A percentile compares a stretch with the other conserved stretches of the same genome.
Evolutionary conservation across 2,113 vertebrate genomes (phyloP).

Genomic region (Polypterus senegalus): DNA sequence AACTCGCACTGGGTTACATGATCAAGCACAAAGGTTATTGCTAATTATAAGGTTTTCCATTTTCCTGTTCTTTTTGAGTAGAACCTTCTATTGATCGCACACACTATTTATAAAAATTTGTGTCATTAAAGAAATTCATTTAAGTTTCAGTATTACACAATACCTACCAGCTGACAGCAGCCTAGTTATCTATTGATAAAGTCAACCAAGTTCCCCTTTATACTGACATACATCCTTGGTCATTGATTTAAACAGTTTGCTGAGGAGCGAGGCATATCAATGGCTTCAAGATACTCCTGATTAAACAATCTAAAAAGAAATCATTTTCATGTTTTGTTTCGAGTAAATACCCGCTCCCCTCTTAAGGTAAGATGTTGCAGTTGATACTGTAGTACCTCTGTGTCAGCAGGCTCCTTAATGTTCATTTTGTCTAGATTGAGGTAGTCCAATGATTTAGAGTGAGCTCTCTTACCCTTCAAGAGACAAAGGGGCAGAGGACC

Average conservation of each 20-base stretch:
- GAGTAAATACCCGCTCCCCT: slow-evolving; percentile 73
- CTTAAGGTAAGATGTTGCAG: slow-evolving; percentile 86
- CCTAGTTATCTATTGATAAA: slow-evolving; percentile 22
- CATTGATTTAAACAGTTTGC: slow-evolving; percentile 23
- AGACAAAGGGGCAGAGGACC: slow-evolving; percentile 77
- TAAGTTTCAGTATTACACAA: slow-evolving; percentile 3
- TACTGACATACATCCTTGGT: slow-evolving; percentile 13
- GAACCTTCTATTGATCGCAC: slow-evolving; percentile 12
- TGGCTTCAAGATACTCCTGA: slow-evolving; percentile 18
- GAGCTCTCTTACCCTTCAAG: slow-evolving; percentile 75
- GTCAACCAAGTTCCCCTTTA: slow-evolving; percentile 23
- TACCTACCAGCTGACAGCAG: slow-evolving; percentile 1
- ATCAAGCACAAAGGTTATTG: slow-evolving; percentile 39
- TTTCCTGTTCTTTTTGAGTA: slow-evolving; percentile 19
- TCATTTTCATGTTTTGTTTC: slow-evolving; percentile 72
- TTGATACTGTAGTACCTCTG: slow-evolving; percentile 84
- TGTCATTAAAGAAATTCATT: slow-evolving; percentile 20
- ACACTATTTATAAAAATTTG: slow-evolving; percentile 18
- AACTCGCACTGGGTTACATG: slow-evolving; percentile 14
- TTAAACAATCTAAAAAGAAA: background rate
- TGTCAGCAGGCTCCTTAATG: slow-evolving; percentile 82
- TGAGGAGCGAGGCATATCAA: slow-evolving; percentile 21
- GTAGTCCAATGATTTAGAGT: slow-evolving; percentile 95
- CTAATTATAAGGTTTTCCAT: slow-evolving; percentile 37
- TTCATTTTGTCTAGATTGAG: slow-evolving; percentile 95